Conservation (phyloP, 1,140 invertebrate genomes). For the Aethina tumida region DNA sequence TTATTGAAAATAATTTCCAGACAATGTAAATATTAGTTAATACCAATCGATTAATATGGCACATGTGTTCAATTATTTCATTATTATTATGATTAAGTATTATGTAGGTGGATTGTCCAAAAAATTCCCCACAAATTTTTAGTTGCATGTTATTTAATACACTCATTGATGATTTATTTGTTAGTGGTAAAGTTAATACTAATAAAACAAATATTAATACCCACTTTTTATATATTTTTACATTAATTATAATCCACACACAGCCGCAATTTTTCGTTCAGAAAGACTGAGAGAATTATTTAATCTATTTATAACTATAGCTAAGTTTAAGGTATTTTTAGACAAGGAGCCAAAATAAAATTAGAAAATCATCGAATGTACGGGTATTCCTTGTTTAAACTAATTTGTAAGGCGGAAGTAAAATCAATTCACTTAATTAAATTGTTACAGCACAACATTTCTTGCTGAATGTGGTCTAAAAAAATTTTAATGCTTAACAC, state of each 20-base stretch:
- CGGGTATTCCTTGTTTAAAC: too few relatives aligned
- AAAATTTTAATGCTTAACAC: too few relatives aligned
- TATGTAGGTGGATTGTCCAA: not conserved
- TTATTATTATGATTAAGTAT: not conserved
- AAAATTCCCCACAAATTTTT: too few relatives aligned
- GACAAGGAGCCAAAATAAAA: conserved; percentile 28
- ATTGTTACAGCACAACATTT: too few relatives aligned
- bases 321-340: conserved; percentile 25
- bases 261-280: conserved; percentile 24
- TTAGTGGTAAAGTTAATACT: not conserved
- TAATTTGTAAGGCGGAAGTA: too few relatives aligned
- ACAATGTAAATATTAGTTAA: too few relatives aligned
- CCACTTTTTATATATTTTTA: conserved; percentile 18
- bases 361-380: conserved; percentile 17
- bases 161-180: not conserved
- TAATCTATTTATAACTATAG: conserved; percentile 25
- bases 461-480: too few relatives aligned
- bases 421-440: too few relatives aligned
- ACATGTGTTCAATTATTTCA: not conserved
- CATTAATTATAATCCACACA: conserved; percentile 22
- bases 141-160: not conserved
- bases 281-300: conserved; percentile 17
- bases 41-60: not conserved
- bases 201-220: not conserved
- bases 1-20: too few relatives aligned